phyloP scores from a whole-genome alignment of 2,797 vertebrate species.

The Sebastes minor region DNA sequence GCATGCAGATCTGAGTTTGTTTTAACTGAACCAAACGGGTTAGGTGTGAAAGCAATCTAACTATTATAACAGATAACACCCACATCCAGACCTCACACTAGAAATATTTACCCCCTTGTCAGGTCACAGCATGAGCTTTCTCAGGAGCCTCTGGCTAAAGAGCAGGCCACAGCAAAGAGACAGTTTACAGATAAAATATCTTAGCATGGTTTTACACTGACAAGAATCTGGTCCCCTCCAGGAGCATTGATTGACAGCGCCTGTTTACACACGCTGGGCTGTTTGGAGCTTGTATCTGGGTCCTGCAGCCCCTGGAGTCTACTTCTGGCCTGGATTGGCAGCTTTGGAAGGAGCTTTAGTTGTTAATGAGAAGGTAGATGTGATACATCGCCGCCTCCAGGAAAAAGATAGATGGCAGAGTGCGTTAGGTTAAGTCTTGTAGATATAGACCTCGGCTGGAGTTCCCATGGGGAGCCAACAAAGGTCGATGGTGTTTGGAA shows the following conservation, averaged over 20 bases:
- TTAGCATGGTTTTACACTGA: slow-evolving; percentile 5
- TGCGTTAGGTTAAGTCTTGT: slow-evolving; percentile 53
- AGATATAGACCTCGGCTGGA: slow-evolving; percentile 36
- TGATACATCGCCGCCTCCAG: slow-evolving; percentile 29
- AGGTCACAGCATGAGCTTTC: neutral
- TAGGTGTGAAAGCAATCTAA: no score
- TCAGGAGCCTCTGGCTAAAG: neutral
- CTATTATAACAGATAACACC: neutral
- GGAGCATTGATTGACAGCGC: slow-evolving; percentile 58
- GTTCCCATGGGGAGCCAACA: slow-evolving; percentile 39
- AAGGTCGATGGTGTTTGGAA: slow-evolving; percentile 57
- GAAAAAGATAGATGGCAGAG: slow-evolving; percentile 36
- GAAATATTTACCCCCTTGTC: neutral
- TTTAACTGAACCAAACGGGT: no score
- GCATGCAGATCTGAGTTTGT: no score
- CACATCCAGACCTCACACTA: neutral
- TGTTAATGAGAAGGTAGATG: slow-evolving; percentile 58
- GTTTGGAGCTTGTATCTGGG: slow-evolving; percentile 45
- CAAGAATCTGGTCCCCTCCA: slow-evolving; percentile 12
- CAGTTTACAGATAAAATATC: slow-evolving; percentile 1
- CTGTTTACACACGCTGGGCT: slow-evolving; percentile 58
- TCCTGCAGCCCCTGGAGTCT: slow-evolving; percentile 39
- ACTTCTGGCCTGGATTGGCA: slow-evolving; percentile 37
- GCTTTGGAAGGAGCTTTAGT: slow-evolving; percentile 33
- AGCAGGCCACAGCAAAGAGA: neutral